A percentile compares a stretch with the other conserved stretches of the same genome.
These are phyloP conservation scores for Drosophila maculinotata DNA, from an alignment of 2,888 invertebrate genomes.

Conservation along the genomic window DNA sequence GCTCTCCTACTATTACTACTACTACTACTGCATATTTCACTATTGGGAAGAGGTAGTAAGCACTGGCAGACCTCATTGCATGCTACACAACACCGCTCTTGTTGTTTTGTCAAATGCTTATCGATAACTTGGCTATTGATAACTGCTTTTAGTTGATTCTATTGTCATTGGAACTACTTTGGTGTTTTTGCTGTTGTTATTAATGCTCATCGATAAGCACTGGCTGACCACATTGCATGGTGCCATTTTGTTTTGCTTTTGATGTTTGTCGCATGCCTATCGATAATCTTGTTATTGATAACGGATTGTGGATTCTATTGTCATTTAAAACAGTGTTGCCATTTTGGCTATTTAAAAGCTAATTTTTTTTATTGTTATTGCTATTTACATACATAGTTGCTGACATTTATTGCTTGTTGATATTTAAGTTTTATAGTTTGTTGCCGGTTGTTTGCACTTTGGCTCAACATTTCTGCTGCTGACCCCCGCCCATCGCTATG, in stretches of 20 bases:
- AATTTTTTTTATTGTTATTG: not conserved
- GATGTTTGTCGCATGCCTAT: not conserved
- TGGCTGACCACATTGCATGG: too few species aligned
- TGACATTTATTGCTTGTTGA: not conserved
- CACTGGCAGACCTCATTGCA: constrained; percentile 36
- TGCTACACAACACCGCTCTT: constrained; percentile 35
- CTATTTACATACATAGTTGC: not conserved
- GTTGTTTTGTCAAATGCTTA: constrained; percentile 9
- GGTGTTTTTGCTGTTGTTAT: constrained; percentile 10
- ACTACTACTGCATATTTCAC: constrained; percentile 67
- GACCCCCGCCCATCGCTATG: constrained; percentile 49
- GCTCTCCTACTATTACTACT: constrained; percentile 41
- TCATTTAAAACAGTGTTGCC: too few species aligned
- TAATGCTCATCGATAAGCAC: constrained; percentile 29
- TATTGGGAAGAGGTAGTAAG: constrained; percentile 76
- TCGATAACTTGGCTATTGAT: constrained; percentile 6
- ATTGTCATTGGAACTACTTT: constrained; percentile 1
- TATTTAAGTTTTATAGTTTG: constrained; percentile 8
- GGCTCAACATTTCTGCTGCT: constrained; percentile 9
- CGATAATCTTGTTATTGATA: constrained; percentile 4
- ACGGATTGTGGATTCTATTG: not conserved
- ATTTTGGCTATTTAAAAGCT: too few species aligned
- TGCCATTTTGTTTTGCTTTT: constrained; percentile 2
- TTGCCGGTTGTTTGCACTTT: constrained; percentile 56
- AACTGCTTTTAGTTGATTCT: constrained; percentile 1